phyloP scores from a whole-genome alignment of 2,888 invertebrate genomes.

The Silvanus unidentatus region DNA sequence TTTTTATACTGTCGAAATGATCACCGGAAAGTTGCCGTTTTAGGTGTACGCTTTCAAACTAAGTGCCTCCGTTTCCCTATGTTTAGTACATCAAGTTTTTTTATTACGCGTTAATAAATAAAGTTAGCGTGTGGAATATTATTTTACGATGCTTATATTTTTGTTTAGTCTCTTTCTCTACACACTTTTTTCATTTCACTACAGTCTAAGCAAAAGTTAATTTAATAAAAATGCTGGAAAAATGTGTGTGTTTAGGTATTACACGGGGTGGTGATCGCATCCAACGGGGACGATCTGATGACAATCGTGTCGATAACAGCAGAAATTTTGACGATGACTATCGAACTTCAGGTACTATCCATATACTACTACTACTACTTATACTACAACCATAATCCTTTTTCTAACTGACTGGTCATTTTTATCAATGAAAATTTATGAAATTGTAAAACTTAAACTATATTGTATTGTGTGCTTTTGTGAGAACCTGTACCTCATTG shows the following conservation, averaged over 20 bases:
- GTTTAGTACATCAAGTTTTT: constrained; percentile 14
- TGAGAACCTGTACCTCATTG: too few relatives aligned
- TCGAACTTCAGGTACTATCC: constrained; percentile 2
- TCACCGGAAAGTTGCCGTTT: constrained; percentile 14
- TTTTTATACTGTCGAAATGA: constrained; percentile 23
- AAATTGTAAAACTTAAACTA: too few relatives aligned
- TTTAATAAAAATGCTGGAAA: constrained; percentile 16
- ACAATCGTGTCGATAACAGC: constrained; percentile 36
- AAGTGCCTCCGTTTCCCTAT: constrained; percentile 13
- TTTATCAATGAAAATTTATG: too few relatives aligned
- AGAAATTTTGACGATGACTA: constrained; percentile 29
- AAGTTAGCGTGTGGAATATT: constrained; percentile 6
- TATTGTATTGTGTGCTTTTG: too few relatives aligned
- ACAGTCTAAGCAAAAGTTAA: constrained; percentile 4
- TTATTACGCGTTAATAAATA: constrained; percentile 20
- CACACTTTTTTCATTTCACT: too few relatives aligned
- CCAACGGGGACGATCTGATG: constrained; percentile 33
- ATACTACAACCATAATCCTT: too few relatives aligned
- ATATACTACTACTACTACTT: too few relatives aligned
- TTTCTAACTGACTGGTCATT: too few relatives aligned
- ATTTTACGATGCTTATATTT: constrained; percentile 6
- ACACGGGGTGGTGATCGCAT: constrained; percentile 32
- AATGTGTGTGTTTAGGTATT: constrained; percentile 27
- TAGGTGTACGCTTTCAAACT: constrained; percentile 9
- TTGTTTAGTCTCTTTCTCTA: constrained; percentile 9